Evolutionary conservation across 2,797 vertebrate genomes (phyloP), one percentile per base, ranked within the genome.

Genomic region (Phaenicophaeus curvirostris): DNA sequence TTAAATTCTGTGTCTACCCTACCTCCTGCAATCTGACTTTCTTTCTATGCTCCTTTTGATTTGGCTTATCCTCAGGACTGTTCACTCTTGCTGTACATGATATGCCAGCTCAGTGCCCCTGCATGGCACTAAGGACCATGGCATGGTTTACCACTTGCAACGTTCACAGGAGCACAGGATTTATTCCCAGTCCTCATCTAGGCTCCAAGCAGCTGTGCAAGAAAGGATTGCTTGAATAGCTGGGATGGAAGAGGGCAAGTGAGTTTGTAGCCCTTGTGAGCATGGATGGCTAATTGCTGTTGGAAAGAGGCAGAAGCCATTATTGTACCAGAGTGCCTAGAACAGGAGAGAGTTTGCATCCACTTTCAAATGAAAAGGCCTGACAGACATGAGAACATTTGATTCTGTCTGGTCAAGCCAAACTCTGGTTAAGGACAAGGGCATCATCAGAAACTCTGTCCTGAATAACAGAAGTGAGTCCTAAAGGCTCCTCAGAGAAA

Each of bases 61-160:
- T 42, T 31, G 35, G 35, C 81, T 75, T 28, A 10, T 42, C 27
- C 15, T 25, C 5, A 4, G 31, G 31, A 13, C 69, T 63, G 15
- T 44, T 85, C 14, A 12, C 15, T 33, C 58, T 30, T 39, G 19
- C 57, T 48, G 19, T 57, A 48, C 48, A 20, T 48, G 48, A 48
- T 25, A 24, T 13, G 51, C 33, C 69, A 58, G 57, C 44, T 63
- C 51, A 18, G 59, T 28, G 35, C 28, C 37, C 39, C 20, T 23
- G 9, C 1, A 0, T 27, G 85, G 20, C 59, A 46, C 28, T 1
- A 6, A 42, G n/a, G 17, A 31, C 39, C 0, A 8, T 6, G 1
- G 35, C 0, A 8, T 6, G 1, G 37, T 6, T 84, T 78, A 27
- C 8, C 18, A 51, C 39, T 0, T 37, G 18, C 44, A 30, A 30